phyloP scores from a whole-genome alignment of 1,140 invertebrate genomes.

The Drosophila sulfurigaster region DNA sequence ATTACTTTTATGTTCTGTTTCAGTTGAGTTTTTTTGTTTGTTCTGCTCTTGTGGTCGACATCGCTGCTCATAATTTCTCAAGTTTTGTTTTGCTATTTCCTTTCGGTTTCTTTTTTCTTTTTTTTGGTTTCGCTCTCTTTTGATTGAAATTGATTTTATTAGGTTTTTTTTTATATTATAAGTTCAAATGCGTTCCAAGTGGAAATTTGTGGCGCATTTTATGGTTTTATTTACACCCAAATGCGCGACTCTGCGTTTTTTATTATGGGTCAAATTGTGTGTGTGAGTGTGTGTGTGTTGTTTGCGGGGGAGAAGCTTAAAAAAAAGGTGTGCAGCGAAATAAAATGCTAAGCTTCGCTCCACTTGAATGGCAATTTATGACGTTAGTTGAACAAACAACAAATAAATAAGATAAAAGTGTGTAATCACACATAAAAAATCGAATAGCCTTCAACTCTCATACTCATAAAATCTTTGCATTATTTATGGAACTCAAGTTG shows the following conservation, averaged over 20 bases:
- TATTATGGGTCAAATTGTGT: slow-evolving; percentile 10
- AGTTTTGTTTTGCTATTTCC: slow-evolving; percentile 43
- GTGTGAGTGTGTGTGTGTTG: slow-evolving; percentile 10
- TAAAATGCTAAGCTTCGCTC: slow-evolving; percentile 10
- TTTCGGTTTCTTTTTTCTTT: slow-evolving; percentile 31
- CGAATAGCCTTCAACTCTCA: not conserved
- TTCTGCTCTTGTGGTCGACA: slow-evolving; percentile 15
- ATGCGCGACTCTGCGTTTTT: slow-evolving; percentile 29
- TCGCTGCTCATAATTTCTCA: slow-evolving; percentile 56
- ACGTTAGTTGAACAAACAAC: not conserved
- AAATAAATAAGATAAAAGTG: not conserved
- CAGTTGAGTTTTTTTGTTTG: not conserved
- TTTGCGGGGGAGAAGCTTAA: not conserved
- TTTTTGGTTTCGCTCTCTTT: slow-evolving; percentile 26
- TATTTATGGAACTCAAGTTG: not conserved
- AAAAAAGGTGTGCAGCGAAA: not conserved
- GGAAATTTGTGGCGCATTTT: slow-evolving; percentile 66
- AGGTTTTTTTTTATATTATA: slow-evolving; percentile 55
- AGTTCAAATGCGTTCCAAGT: slow-evolving; percentile 51
- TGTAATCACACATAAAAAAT: not conserved
- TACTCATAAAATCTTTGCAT: not conserved
- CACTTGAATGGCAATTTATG: not conserved
- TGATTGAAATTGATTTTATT: slow-evolving; percentile 79
- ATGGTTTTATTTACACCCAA: slow-evolving; percentile 63
- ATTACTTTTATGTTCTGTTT: slow-evolving; percentile 33